Evolutionary conservation across 2,888 invertebrate species (phyloP).

Genomic region (Caradrina kadenii): DNA sequence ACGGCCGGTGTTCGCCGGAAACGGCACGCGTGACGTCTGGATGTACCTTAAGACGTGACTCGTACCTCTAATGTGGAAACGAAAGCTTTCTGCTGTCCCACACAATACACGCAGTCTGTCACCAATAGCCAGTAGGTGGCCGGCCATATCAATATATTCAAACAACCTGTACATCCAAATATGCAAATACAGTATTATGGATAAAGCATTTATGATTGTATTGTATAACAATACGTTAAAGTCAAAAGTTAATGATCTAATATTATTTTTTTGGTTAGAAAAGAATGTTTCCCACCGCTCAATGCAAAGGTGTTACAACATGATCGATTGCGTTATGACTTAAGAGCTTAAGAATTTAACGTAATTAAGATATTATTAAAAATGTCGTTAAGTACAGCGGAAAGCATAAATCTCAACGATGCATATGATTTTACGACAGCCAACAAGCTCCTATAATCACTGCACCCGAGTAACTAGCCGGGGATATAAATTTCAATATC

Average conservation of each 20-base stretch:
- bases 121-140: conserved; percentile 65
- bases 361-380: conserved; percentile 73
- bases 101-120: conserved; percentile 61
- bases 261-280: conserved; percentile 2
- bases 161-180: conserved; percentile 45
- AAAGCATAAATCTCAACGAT: conserved; percentile 77
- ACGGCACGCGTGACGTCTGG: conserved; percentile 84
- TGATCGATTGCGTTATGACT: conserved; percentile 14
- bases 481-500: conserved; percentile 58
- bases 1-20: conserved; percentile 78
- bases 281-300: conserved; percentile 39
- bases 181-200: conserved; percentile 38
- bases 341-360: conserved; percentile 51
- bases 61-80: conserved; percentile 74
- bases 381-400: conserved; percentile 74
- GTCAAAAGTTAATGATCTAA: conserved; percentile 29
- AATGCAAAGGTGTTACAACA: conserved; percentile 38
- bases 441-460: conserved; percentile 60
- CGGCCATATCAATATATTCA: conserved; percentile 47
- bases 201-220: conserved; percentile 11
- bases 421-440: conserved; percentile 68
- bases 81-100: conserved; percentile 67
- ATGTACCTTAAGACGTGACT: conserved; percentile 83
- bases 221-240: conserved; percentile 8
- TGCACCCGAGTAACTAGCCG: conserved; percentile 58